Percentiles rank a stretch among this genome's conserved stretches.
Evolutionary conservation across 2,888 invertebrate genomes (phyloP).

Genomic region (Hedychridium roseum): DNA sequence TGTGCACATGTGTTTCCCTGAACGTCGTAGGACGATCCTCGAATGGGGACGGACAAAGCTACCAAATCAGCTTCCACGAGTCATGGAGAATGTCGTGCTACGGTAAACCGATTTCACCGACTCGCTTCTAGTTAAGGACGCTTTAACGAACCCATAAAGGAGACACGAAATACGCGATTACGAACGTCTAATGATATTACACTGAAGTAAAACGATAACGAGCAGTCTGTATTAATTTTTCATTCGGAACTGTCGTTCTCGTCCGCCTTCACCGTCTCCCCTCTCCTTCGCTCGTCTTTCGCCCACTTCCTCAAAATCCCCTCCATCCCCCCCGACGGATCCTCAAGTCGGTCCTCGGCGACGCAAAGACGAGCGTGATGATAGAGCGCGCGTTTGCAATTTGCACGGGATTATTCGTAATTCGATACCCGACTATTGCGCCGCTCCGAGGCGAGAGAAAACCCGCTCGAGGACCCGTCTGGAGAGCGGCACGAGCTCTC

Average conservation of each 20-base stretch:
- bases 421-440: conserved; percentile 6
- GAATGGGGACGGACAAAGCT: no score
- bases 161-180: conserved; percentile 26
- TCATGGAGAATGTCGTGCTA: conserved; percentile 9
- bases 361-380: conserved; percentile 1
- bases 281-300: no score
- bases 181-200: conserved; percentile 23
- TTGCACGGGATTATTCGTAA: conserved; percentile 19
- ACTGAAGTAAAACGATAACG: conserved; percentile 24
- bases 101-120: conserved; percentile 16
- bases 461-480: no score
- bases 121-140: conserved; percentile 23
- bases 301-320: no score
- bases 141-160: conserved; percentile 23
- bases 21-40: no score
- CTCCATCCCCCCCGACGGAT: no score
- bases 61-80: no score
- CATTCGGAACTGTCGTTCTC: conserved; percentile 22
- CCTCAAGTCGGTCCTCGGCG: no score
- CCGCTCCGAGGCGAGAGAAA: no score
- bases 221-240: conserved; percentile 28
- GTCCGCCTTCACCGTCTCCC: no score
- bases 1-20: no score
- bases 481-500: no score
- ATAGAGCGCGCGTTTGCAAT: conserved; percentile 15